These are phyloP conservation scores for Ferrisia virgata DNA, from an alignment of 2,888 invertebrate genomes.

Conservation along the genomic window DNA sequence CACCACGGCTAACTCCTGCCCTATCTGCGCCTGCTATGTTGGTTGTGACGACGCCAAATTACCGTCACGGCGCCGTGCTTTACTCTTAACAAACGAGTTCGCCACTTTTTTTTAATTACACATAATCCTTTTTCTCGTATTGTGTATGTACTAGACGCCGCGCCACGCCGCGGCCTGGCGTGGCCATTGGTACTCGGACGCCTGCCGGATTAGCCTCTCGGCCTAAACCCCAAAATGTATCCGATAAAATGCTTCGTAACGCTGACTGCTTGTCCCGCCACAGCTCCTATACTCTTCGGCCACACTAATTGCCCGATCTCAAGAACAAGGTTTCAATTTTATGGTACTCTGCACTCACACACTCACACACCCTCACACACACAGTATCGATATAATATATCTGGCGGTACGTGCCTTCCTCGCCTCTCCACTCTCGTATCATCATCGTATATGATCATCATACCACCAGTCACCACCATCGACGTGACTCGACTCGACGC, in stretches of 20 bases:
- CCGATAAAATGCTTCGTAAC: neutral
- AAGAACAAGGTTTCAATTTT: no score
- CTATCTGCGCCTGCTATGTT: neutral
- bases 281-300: neutral
- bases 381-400: no score
- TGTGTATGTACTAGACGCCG: neutral
- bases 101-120: constrained; percentile 29
- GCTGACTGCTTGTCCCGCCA: neutral
- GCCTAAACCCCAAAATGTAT: neutral
- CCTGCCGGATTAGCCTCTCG: neutral
- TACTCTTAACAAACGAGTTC: constrained; percentile 22
- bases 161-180: no score
- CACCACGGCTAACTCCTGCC: neutral
- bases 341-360: no score
- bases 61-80: constrained; percentile 32
- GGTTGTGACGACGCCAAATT: constrained; percentile 21
- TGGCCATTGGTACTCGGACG: neutral
- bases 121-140: neutral
- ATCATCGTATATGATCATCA: no score
- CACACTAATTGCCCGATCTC: constrained; percentile 15
- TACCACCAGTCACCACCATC: no score
- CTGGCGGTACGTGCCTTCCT: no score
- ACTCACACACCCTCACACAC: no score
- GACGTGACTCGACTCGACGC: no score
- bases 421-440: no score